Conservation (phyloP, 2,113 vertebrate genomes). For the Antigone vipio region DNA sequence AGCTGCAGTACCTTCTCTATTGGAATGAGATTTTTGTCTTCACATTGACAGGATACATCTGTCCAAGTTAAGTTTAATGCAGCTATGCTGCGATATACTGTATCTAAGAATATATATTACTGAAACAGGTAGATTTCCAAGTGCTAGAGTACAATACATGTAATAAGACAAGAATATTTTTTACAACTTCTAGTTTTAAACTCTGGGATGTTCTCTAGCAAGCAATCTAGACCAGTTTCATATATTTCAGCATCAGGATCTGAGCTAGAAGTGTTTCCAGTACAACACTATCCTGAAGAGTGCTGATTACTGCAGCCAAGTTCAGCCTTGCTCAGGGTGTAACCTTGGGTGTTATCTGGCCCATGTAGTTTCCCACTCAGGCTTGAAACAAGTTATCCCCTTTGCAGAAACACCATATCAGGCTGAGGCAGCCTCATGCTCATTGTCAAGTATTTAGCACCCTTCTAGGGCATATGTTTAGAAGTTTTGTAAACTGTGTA, state of each 20-base stretch:
- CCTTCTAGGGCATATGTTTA: neutral
- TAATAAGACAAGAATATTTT: neutral
- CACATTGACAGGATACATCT: constrained; percentile 39
- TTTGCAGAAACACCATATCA: neutral
- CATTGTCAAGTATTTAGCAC: neutral
- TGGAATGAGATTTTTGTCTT: neutral
- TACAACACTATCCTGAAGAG: too few species aligned
- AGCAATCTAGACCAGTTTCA: neutral
- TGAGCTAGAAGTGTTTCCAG: neutral
- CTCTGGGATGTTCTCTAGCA: neutral
- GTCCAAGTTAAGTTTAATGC: neutral
- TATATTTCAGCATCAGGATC: neutral
- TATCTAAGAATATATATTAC: neutral
- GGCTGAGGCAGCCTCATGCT: neutral
- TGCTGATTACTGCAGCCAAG: too few species aligned
- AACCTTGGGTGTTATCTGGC: neutral
- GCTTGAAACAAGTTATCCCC: neutral
- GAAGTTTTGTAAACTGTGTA: neutral
- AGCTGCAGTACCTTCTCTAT: neutral
- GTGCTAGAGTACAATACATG: neutral
- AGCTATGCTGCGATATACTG: neutral
- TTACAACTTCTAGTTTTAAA: neutral
- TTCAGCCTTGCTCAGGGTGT: neutral
- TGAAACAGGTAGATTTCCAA: neutral
- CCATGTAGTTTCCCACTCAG: neutral